These are phyloP conservation scores for Sapajus apella DNA, from an alignment of 2,113 vertebrate genomes.

Conservation along the genomic window DNA sequence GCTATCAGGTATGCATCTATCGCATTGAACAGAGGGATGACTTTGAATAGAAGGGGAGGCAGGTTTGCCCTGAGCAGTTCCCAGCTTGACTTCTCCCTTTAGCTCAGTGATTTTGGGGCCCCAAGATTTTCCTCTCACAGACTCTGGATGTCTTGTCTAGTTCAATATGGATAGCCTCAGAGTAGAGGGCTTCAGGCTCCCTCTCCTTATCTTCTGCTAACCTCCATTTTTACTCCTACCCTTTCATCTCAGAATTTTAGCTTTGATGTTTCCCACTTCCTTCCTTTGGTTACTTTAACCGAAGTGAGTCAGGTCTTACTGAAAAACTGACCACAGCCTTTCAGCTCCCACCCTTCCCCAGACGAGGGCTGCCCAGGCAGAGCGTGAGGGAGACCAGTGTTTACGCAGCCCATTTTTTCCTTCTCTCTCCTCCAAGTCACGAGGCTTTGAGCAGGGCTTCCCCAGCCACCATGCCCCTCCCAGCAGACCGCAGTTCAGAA, in stretches of 20 bases:
- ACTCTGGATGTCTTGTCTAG: neutral
- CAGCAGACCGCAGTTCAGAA: neutral
- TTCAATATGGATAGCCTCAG: neutral
- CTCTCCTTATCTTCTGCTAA: neutral
- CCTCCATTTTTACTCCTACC: conserved; percentile 56
- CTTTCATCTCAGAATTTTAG: conserved; percentile 71
- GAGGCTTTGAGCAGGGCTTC: conserved; percentile 60
- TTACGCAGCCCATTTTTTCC: conserved; percentile 19
- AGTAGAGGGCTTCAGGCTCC: neutral
- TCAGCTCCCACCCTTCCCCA: neutral
- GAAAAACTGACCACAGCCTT: conserved; percentile 80
- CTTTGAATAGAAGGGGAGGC: too few species aligned
- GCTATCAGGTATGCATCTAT: too few species aligned
- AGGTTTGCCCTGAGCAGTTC: too few species aligned
- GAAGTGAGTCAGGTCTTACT: conserved; percentile 81
- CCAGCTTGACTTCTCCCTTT: too few species aligned
- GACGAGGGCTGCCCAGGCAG: neutral
- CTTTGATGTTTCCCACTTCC: conserved; percentile 80
- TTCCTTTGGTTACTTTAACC: conserved; percentile 81
- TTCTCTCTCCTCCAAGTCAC: conserved; percentile 1
- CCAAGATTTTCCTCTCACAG: neutral
- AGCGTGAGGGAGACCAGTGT: neutral
- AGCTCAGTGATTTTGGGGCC: too few species aligned
- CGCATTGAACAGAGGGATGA: too few species aligned
- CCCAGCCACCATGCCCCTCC: neutral